Evolutionary conservation across 2,797 vertebrate genomes (phyloP).

Genomic region (Ciconia nigra): DNA sequence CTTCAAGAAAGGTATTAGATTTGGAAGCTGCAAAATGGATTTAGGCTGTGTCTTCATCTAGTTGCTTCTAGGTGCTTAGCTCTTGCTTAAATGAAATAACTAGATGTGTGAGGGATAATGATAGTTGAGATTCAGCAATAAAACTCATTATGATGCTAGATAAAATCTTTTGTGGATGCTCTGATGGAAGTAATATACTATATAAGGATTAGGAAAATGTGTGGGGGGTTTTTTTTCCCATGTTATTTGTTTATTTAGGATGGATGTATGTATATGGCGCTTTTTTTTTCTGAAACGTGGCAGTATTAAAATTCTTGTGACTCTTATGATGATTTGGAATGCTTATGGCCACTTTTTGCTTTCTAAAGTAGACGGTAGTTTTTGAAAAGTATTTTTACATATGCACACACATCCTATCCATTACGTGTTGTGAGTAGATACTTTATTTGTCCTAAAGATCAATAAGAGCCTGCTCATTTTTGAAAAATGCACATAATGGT

Average conservation of each 20-base stretch:
- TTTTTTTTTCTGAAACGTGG: neutral
- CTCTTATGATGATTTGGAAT: neutral
- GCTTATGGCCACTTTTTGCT: neutral
- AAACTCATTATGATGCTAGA: neutral
- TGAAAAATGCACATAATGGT: neutral
- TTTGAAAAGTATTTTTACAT: neutral
- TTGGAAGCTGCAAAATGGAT: neutral
- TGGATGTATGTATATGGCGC: neutral
- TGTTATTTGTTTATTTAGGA: neutral
- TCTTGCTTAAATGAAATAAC: neutral
- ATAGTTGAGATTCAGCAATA: neutral
- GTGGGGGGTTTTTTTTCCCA: rapidly evolving
- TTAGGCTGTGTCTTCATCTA: neutral
- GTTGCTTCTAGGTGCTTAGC: neutral
- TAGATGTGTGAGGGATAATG: neutral
- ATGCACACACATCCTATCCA: neutral
- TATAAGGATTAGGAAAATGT: neutral
- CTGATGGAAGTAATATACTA: neutral
- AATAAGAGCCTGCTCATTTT: neutral
- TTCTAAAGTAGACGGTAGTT: neutral
- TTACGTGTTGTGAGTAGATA: neutral
- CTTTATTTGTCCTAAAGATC: neutral
- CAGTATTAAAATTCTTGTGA: neutral
- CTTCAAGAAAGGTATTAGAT: neutral
- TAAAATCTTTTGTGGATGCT: neutral